Percentiles rank a stretch among this genome's conserved stretches.
Evolutionary conservation across 2,797 vertebrate species (phyloP).

Genomic region (Coreius guichenoti): DNA sequence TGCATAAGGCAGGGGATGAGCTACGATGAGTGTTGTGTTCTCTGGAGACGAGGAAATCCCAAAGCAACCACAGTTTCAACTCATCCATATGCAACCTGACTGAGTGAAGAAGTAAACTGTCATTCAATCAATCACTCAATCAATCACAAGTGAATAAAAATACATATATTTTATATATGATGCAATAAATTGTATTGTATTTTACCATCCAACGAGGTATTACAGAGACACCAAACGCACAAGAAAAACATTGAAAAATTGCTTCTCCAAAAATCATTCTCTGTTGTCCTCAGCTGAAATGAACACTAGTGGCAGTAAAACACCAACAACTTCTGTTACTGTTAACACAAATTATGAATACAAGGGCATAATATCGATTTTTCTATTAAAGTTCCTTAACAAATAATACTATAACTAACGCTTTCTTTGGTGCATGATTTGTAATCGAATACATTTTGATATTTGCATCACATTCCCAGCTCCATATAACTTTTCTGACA

Average conservation of each 20-base stretch:
- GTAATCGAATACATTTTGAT: neutral
- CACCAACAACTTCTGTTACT: neutral
- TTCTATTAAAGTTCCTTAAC: neutral
- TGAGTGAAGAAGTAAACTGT: neutral
- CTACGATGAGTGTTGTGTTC: neutral
- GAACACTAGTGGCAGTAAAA: neutral
- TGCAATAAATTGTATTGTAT: neutral
- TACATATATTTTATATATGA: neutral
- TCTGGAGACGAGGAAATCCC: neutral
- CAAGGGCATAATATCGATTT: neutral
- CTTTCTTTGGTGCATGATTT: neutral
- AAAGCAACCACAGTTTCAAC: neutral
- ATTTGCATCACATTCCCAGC: neutral
- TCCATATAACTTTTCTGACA: neutral
- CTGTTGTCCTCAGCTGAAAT: neutral
- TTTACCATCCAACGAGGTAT: neutral
- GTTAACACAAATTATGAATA: neutral
- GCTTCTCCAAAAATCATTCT: neutral
- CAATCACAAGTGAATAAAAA: neutral
- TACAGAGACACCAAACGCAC: neutral
- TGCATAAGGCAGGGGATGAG: neutral
- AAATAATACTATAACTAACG: no score
- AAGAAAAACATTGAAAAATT: neutral
- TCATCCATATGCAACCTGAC: neutral
- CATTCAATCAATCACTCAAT: no score